Evolutionary conservation across 2,888 invertebrate genomes (phyloP).

Genomic region (Escarpia spicata): DNA sequence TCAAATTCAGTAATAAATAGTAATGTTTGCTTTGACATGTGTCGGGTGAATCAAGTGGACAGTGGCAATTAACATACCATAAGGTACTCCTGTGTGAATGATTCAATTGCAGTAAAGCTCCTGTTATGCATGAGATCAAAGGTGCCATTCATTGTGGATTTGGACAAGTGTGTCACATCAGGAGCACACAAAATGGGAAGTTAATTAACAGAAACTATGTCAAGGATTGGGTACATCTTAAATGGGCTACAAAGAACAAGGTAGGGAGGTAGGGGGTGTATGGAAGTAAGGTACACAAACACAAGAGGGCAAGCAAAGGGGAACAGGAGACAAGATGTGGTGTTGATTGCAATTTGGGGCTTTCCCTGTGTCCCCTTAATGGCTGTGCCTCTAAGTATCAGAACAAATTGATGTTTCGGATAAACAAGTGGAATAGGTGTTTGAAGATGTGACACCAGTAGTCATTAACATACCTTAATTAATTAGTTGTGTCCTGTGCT

Average conservation of each 20-base stretch:
- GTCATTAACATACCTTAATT: constrained; percentile 8
- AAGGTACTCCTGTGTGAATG: not conserved
- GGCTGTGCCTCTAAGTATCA: not conserved
- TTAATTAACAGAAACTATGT: not conserved
- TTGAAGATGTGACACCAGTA: not conserved
- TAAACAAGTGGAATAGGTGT: not conserved
- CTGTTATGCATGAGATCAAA: not conserved
- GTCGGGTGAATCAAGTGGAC: not conserved
- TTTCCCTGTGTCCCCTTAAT: not conserved
- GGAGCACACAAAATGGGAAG: not conserved
- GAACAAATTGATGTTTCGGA: not conserved
- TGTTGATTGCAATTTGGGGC: not conserved
- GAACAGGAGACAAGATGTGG: not conserved
- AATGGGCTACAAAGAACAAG: not conserved
- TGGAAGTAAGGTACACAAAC: not conserved
- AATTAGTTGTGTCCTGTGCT: not conserved
- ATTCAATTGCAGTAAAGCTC: not conserved
- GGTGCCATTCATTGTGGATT: not conserved
- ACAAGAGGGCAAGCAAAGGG: not conserved
- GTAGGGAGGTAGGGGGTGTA: not conserved
- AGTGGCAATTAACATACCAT: not conserved
- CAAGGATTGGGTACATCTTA: not conserved
- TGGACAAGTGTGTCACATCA: not conserved
- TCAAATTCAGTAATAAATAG: not conserved
- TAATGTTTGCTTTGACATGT: not conserved